Base-by-base conservation (phyloP, 1,140 invertebrate species). In the Ptiloglossa arizonensis region DNA sequence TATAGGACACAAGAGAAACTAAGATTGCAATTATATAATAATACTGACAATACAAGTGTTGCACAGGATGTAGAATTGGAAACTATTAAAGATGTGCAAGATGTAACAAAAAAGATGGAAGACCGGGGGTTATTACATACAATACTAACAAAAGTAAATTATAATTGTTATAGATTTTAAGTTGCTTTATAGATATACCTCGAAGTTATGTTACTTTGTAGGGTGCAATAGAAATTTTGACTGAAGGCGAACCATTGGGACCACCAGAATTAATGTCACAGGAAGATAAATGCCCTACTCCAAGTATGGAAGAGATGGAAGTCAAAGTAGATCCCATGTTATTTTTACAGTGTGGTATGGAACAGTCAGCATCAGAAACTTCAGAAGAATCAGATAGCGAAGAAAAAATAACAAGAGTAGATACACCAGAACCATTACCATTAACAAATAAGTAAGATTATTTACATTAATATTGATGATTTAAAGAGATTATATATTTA, bases 251-350 rank as follows among this genome's bases (percentile, higher is more conserved):
- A 46, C 66, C 87, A 56, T 22, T 75, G 57, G 82, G 82, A 82
- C 69, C 85, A 79, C 38, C 76, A n/a, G 87, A 90, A 72, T 77
- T 79, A 64, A 46, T 69, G 11, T 68, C 35, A 4, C 87, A 88
- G 60, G 87, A 90, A 15, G 85, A 89, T 54, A 88, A 88, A 68
- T 54, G 66, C 38, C 86, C 85, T 32, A 85, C 84, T 35, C 83
- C 91, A 75, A 90, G 88, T 87, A 89, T 87, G 69, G 94, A 93
- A 68, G 93, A 94, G 90, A 93, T 95, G 91, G 94, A 95, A 89
- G 94, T 95, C 0, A 93, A 93, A 78, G 90, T 95, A 8, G 94
- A 95, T 86, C 94, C 94, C 19, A 95, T 94, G 94, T 86, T 94
- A 75, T 94, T 94, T 88, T 88, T 95, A 29, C 92, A 94, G 66